Base-by-base conservation (phyloP, 2,113 vertebrate species). In the Anhinga rufa region DNA sequence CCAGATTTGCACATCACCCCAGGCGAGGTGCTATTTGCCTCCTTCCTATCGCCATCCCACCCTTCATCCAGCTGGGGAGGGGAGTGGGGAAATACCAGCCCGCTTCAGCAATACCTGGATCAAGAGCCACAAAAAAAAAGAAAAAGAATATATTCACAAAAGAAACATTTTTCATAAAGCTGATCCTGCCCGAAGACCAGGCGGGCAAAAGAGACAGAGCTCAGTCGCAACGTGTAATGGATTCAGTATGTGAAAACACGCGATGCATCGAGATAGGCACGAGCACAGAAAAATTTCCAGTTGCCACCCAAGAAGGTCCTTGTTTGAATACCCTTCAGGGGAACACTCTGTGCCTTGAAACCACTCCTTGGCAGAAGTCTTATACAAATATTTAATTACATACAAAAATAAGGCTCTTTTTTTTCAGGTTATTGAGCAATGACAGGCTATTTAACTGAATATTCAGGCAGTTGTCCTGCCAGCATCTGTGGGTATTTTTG, bases 281-380 rank as follows among this genome's bases (percentile, higher is more conserved):
- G 0, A 48, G 19, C n/a, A 51, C 2, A 5, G 69, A 80, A 90
- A 82, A 16, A 48, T 18, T n/a, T 17, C 57, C 36, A 16, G 0
- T 1, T 86, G 40, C 78, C 72, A 78, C 88, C 79, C 72, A 76
- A 92, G 57, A 92, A 92, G 48, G 52, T 66, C 64, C 68, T 71
- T 52, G 71, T 65, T 49, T 71, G 52, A 94, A 60, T 3, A 92
- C 48, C 68, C 88, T 90, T 66, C 70, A 42, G 71, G 85, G 60
- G 66, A 91, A 89, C 85, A 4, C 20, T 7, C 79, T 28, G 86
- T 83, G 91, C 93, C 96, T 86, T 76, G 55, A 92, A 91, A 38
- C 86, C 65, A 38, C 51, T 86, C 89, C 93, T 75, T 68, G 65
- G 69, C 83, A 92, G 52, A 55, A 81, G 28, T 1, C 26, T 65